phyloP scores from a whole-genome alignment of 1,140 invertebrate genomes.

The Limonius californicus region DNA sequence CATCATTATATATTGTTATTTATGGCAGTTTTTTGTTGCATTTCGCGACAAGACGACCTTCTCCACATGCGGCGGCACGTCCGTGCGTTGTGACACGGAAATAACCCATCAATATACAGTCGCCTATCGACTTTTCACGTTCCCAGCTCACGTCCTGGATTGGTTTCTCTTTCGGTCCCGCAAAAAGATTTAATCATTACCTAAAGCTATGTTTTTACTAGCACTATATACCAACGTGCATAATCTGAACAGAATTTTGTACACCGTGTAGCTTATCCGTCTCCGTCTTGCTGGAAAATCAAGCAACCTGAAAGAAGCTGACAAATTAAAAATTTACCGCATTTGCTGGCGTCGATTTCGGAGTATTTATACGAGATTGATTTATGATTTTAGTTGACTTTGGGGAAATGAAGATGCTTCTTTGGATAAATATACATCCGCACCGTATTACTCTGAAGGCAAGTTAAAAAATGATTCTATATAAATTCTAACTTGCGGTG shows the following conservation, averaged over 20 bases:
- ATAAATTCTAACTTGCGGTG: conserved; percentile 1
- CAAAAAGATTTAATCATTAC: conserved; percentile 33
- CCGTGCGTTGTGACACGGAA: conserved; percentile 30
- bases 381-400: conserved; percentile 9
- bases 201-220: conserved; percentile 20
- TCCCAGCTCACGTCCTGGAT: conserved; percentile 32
- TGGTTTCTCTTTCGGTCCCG: conserved; percentile 28
- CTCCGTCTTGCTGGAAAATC: neutral
- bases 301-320: neutral
- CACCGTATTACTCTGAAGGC: conserved; percentile 7
- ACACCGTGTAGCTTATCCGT: neutral
- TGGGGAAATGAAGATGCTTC: conserved; percentile 16
- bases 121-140: conserved; percentile 32
- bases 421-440: conserved; percentile 17
- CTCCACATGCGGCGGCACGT: conserved; percentile 21
- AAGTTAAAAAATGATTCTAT: conserved; percentile 10
- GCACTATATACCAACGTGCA: neutral
- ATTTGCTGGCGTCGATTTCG: neutral
- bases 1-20: no score
- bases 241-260: neutral
- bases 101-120: conserved; percentile 32
- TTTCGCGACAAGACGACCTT: conserved; percentile 4
- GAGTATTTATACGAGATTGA: conserved; percentile 1
- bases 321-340: conserved; percentile 8
- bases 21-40: neutral